Conservation (phyloP, 2,797 vertebrate species). For the Lepus townsendii region DNA sequence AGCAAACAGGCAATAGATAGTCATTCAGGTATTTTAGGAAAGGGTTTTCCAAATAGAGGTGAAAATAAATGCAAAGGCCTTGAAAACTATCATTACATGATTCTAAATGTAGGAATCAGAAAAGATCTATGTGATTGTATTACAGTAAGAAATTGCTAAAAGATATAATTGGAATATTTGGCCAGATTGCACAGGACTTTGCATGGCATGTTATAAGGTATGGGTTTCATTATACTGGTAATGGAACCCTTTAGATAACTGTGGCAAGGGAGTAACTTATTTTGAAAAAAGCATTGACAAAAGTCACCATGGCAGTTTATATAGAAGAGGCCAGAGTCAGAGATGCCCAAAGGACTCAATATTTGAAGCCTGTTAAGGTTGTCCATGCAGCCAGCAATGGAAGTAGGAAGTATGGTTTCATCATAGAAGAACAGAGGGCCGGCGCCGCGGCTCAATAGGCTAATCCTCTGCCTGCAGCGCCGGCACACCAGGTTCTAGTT, state of each 20-base stretch:
- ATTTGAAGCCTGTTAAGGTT: not conserved
- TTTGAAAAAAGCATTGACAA: not conserved
- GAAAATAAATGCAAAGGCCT: not conserved
- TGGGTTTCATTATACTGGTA: not conserved
- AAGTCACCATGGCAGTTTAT: not conserved
- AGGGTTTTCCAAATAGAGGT: not conserved
- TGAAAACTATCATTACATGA: not conserved
- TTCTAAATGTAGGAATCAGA: conserved; percentile 15
- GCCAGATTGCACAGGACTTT: too few relatives aligned
- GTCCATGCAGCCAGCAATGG: not conserved
- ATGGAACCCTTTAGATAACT: not conserved
- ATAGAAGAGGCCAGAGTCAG: not conserved
- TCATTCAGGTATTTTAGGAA: not conserved
- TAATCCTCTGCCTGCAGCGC: too few relatives aligned
- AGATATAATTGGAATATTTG: not conserved
- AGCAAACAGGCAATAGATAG: not conserved
- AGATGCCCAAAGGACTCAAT: not conserved
- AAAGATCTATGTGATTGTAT: not conserved
- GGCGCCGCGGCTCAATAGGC: too few relatives aligned
- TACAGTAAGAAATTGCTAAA: not conserved
- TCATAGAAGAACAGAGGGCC: not conserved
- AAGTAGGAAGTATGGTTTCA: not conserved
- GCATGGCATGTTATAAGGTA: too few relatives aligned
- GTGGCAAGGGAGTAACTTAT: not conserved
- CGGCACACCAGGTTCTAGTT: too few relatives aligned